A percentile compares a stretch with the other conserved stretches of the same genome.
Conservation (phyloP, 1,140 invertebrate genomes). For the Yoshiicerus persimilis region DNA sequence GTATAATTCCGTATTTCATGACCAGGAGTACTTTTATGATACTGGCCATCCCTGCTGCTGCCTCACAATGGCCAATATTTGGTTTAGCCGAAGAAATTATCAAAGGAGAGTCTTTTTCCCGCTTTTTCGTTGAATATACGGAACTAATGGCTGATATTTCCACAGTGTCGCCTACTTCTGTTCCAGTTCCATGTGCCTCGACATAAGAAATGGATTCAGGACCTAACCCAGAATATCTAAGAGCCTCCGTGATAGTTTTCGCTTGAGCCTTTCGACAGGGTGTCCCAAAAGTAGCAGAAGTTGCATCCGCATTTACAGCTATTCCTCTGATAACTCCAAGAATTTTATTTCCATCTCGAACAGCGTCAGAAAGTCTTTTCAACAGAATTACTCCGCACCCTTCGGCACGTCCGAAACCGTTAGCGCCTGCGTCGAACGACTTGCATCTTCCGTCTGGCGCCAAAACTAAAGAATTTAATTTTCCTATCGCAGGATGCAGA, state of each 20-base stretch:
- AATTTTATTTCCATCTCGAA: constrained; percentile 62
- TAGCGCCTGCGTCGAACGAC: constrained; percentile 63
- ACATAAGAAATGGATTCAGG: constrained; percentile 59
- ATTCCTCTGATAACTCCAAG: constrained; percentile 9
- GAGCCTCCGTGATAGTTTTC: constrained; percentile 57
- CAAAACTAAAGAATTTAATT: constrained; percentile 13
- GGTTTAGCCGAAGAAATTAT: constrained; percentile 62
- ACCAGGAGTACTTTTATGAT: not conserved
- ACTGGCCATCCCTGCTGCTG: constrained; percentile 52
- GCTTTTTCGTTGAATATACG: constrained; percentile 55
- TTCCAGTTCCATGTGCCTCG: constrained; percentile 65
- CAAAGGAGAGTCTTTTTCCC: constrained; percentile 52
- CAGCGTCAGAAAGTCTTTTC: constrained; percentile 57
- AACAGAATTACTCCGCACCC: constrained; percentile 59
- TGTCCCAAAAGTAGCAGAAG: not conserved
- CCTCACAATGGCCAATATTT: constrained; percentile 64
- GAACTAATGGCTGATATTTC: constrained; percentile 57
- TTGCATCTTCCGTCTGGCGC: constrained; percentile 62
- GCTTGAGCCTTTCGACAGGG: constrained; percentile 60
- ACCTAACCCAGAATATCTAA: constrained; percentile 57
- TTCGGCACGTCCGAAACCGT: constrained; percentile 54
- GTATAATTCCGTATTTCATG: not conserved
- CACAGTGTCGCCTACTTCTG: constrained; percentile 53
- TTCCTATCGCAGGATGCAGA: constrained; percentile 26
- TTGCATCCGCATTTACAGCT: not conserved